Base-by-base conservation (phyloP, 1,140 invertebrate genomes). In the Lethrus apterus region DNA sequence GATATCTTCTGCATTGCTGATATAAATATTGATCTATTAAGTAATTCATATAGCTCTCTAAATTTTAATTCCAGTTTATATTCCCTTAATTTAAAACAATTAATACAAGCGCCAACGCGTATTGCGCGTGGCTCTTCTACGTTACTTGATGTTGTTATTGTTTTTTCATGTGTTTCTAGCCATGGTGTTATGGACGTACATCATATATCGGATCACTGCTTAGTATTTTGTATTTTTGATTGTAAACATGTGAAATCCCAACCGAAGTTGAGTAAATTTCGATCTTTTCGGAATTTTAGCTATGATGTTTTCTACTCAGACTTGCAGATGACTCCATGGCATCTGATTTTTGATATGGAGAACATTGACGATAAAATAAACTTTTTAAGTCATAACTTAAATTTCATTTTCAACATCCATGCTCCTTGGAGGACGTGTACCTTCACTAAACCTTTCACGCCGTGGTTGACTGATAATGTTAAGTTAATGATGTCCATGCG, bases 301-400 rank as follows among this genome's bases (percentile, higher is more conserved):
- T 14, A 14, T 30, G 20, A 42, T 14, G 15, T n/a, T 7, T 42
- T 42, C 29, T 29, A 42, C 29, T 5, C 21, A 5, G 20, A 29
- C 14, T n/a, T 42, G 8, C 10, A 13, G 5, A 26, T 11, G 2
- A 18, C 23, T 5, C 11, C 21, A 10, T 42, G 19, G 19, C 8
- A 13, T 29, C 10, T 15, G 23, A 23, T 42, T 23, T 42, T 26
- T 42, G 40, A 34, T 24, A 2, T 20, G 2, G 15, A 19, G 10
- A 21, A 34, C 13, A 44, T 44, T 33, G 29, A 44, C 34, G 20
- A 24, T 8, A 45, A 45, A 35, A 5, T 45, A 10, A 20, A 14
- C 15, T n/a, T 34, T 7, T 45, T 45, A 18, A 45, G 34, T 23
- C 10, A 9, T 9, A 32, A 33, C 3, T 1, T 45, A 23, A 21